Base-by-base conservation (phyloP, 2,888 invertebrate genomes). In the Aleiodes testaceus region DNA sequence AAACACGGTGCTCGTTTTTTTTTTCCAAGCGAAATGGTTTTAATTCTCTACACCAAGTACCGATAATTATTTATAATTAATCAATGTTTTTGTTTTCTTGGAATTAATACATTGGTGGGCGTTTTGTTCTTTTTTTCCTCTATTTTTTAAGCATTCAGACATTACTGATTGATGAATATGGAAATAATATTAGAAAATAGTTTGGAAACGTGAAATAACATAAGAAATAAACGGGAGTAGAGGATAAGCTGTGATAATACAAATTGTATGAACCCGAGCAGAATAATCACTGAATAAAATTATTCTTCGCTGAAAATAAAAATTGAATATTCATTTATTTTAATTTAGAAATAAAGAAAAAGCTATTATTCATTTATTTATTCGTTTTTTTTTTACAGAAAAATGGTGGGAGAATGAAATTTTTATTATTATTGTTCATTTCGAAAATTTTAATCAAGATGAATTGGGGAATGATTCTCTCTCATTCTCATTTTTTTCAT, bases 181-280 rank as follows among this genome's bases (percentile, higher is more conserved):
- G 16, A 42, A 70, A 70, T 49, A 73, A 70, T 66, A 69, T 79
- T 77, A 80, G 82, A 82, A 80, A 36, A 36, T 36, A 36, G 36
- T 78, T n/a, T 42, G 16, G 2, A 1, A 53, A 53, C n/a, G 49
- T 53, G 16, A 45, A 18, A 42, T 22, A 26, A 26, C 3, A 26
- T 26, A 20, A 12, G 45, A 42, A 50, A 45, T 22, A 11, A 18
- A 50, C 6, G 50, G 47, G 65, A 26, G 65, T 49, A 49, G 50
- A 14, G 20, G 74, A 81, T 83, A 85, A 85, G 82, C 84, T 84
- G 84, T 84, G 84, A 85, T 84, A 84, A 81, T 81, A 81, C 71
- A 67, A 78, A 80, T 77, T 84, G 79, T 83, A 82, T 75, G 74
- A 74, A 79, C 77, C 78, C 74, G 26, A 74, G 77, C 65, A 64